These are phyloP conservation scores for Panulirus ornatus DNA, from an alignment of 1,140 invertebrate species.

Conservation along the genomic window DNA sequence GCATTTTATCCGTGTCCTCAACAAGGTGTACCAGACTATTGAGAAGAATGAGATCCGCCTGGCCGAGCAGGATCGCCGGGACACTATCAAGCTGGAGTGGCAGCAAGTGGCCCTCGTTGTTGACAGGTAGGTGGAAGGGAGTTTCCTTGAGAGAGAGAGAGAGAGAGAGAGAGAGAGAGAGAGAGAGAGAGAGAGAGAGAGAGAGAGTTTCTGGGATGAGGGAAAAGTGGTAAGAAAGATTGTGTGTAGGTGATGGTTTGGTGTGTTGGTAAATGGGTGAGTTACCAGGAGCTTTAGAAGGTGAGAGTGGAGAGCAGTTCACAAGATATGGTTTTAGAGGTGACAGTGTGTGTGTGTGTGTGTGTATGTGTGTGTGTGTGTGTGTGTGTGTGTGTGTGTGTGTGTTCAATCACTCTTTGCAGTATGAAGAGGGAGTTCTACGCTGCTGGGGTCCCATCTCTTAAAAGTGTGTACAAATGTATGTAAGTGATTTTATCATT, in stretches of 20 bases:
- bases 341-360: constrained; percentile 38
- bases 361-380: constrained; percentile 32
- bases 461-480: too few species aligned
- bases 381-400: background rate
- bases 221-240: background rate
- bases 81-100: constrained; percentile 82
- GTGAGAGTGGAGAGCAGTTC: too few species aligned
- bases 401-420: too few species aligned
- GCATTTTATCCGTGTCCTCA: constrained; percentile 80
- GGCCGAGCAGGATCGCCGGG: constrained; percentile 81
- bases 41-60: constrained; percentile 82
- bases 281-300: too few species aligned
- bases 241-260: background rate
- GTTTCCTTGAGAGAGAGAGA: background rate
- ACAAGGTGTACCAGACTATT: constrained; percentile 80
- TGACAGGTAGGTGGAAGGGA: constrained; percentile 78
- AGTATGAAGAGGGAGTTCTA: too few species aligned
- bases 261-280: background rate
- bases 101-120: constrained; percentile 82
- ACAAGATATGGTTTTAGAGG: too few species aligned
- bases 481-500: too few species aligned
- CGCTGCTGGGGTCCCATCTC: too few species aligned
- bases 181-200: background rate
- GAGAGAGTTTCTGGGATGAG: background rate
- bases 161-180: background rate